A percentile compares a stretch with the other conserved stretches of the same genome.
These are phyloP conservation scores for Chelmon rostratus DNA, from an alignment of 2,797 vertebrate genomes.

Conservation along the genomic window DNA sequence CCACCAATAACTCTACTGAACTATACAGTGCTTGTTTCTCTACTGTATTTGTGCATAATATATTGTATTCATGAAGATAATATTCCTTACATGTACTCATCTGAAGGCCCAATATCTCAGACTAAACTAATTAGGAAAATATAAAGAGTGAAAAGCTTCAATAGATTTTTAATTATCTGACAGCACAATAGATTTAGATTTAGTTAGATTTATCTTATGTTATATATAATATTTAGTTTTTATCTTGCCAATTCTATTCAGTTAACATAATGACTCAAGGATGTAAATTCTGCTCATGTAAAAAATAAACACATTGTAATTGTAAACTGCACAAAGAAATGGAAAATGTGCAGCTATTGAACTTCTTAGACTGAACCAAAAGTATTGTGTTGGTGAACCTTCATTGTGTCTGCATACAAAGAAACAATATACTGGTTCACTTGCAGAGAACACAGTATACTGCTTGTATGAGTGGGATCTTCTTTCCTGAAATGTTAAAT, in stretches of 20 bases:
- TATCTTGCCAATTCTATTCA: slow-evolving; percentile 4
- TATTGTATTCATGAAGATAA: not conserved
- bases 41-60: not conserved
- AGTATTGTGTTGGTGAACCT: slow-evolving; percentile 31
- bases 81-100: not conserved
- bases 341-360: slow-evolving; percentile 19
- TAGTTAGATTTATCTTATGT: not conserved
- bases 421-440: slow-evolving; percentile 41
- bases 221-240: not conserved
- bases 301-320: slow-evolving; percentile 20
- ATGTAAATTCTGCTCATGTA: slow-evolving; percentile 21
- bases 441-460: slow-evolving; percentile 28
- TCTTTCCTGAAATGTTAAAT: slow-evolving; percentile 70
- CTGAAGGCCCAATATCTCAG: not conserved
- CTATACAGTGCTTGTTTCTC: not conserved
- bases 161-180: slow-evolving; percentile 12
- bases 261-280: slow-evolving; percentile 15
- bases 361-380: slow-evolving; percentile 34
- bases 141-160: not conserved
- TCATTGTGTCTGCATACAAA: slow-evolving; percentile 49
- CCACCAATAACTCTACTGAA: not conserved
- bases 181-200: slow-evolving; percentile 12
- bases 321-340: slow-evolving; percentile 27
- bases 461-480: slow-evolving; percentile 38
- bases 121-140: slow-evolving; percentile 2